Evolutionary conservation across 2,888 invertebrate genomes (phyloP), one percentile per base, ranked within the genome.

Genomic region (Ditula angustiorana): DNA sequence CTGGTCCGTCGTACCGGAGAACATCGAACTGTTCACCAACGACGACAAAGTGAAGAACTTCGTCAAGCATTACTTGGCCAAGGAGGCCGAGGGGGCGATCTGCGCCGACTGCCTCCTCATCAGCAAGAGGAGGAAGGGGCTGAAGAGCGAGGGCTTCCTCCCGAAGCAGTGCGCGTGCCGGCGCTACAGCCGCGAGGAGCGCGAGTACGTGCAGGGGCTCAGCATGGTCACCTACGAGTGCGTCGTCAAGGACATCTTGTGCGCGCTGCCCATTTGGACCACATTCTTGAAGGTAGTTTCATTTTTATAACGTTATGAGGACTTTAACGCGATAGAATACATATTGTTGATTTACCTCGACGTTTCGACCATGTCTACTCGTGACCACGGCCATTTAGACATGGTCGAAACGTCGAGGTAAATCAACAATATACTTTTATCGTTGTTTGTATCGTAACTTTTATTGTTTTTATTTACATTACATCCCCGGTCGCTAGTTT

Each of bases 191-290:
- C 77, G 77, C 13, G 86, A 87, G n/a, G 94, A 95, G 75, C 79
- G 76, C 30, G 89, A 91, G 61, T 91, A 95, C 63, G 88, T 94
- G 58, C 95, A 96, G 74, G 90, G 93, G 4, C 83, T 96, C 55
- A 94, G 95, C 47, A 94, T 95, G 83, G 92, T 96, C 19, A 95
- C 96, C 5, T 96, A 97, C 76, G 97, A 97, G 80, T 97, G 97
- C 59, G 95, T 97, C 0, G 95, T 96, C 1, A 95, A 95, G 75
- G 97, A 98, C 83, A 96, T 96, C 76, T 87, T 97, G 74, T 95
- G 95, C 77, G 94, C 96, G 16, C 83, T 97, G 70, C 95, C 96
- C 1, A 93, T 96, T 53, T 96, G 96, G 94, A 91, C 96, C 2
- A 94, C 95, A 0, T 91, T 96, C 67, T 85, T 95, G 68, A 95